Conservation (phyloP, 2,888 invertebrate species). For the Tricholauxania praeusta region DNA sequence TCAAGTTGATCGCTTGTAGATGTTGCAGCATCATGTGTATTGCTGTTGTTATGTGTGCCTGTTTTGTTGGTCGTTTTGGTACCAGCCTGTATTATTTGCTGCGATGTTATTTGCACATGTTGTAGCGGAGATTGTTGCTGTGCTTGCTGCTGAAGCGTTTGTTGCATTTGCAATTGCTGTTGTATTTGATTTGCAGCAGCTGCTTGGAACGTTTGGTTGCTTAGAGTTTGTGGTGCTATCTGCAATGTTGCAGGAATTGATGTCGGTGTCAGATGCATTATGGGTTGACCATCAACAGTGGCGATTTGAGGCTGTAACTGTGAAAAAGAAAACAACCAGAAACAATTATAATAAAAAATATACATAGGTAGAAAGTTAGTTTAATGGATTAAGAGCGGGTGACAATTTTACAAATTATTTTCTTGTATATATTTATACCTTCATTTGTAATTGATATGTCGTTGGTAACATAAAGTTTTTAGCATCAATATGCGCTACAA, state of each 20-base stretch:
- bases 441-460: conserved; percentile 68
- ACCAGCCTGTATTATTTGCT: conserved; percentile 46
- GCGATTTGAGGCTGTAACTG: conserved; percentile 66
- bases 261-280: conserved; percentile 66
- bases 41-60: conserved; percentile 22
- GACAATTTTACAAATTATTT: too few species aligned
- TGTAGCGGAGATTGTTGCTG: conserved; percentile 39
- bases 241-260: conserved; percentile 66
- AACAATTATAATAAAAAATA: not conserved
- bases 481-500: conserved; percentile 67
- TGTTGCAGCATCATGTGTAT: conserved; percentile 54
- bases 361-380: not conserved
- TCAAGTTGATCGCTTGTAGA: conserved; percentile 53
- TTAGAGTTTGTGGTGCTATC: conserved; percentile 58
- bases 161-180: conserved; percentile 26
- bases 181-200: conserved; percentile 25
- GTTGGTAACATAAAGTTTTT: conserved; percentile 67
- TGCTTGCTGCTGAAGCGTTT: conserved; percentile 31
- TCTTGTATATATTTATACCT: conserved; percentile 57
- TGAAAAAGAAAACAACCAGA: conserved; percentile 18
- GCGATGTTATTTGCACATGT: conserved; percentile 48
- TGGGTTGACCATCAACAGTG: conserved; percentile 67
- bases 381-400: too few species aligned
- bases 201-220: conserved; percentile 56
- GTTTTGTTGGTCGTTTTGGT: conserved; percentile 7